phyloP scores from a whole-genome alignment of 2,113 vertebrate species.

The Zapornia atra region DNA sequence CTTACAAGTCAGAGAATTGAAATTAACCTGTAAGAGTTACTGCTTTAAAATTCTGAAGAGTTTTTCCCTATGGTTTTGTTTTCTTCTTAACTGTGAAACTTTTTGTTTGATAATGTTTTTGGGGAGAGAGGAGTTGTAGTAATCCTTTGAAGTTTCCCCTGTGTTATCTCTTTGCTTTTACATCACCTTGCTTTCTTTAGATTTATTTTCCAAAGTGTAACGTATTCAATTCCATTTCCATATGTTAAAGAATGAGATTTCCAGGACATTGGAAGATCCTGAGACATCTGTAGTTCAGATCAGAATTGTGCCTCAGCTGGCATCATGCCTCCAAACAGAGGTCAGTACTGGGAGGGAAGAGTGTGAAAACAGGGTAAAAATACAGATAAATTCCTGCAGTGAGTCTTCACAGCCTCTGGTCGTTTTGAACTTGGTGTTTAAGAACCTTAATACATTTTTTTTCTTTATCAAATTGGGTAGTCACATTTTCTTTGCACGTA shows the following conservation, averaged over 20 bases:
- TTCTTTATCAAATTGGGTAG: background rate
- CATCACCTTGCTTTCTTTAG: background rate
- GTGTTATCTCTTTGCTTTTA: background rate
- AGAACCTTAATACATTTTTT: background rate
- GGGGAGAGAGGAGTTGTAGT: background rate
- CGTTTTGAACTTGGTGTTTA: background rate
- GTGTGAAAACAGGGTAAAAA: background rate
- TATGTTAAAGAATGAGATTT: background rate
- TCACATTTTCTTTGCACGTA: accelerated
- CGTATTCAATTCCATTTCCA: background rate
- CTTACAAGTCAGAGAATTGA: background rate
- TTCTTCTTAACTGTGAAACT: background rate
- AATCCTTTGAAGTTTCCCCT: background rate
- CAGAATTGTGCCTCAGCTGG: background rate
- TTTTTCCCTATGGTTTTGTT: too few species aligned
- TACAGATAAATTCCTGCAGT: background rate
- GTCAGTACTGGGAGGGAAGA: background rate
- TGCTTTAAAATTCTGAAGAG: background rate
- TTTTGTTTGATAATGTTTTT: background rate
- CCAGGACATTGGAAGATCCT: background rate
- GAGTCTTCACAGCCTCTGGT: background rate
- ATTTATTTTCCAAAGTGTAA: background rate
- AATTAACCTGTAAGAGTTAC: background rate
- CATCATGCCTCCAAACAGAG: accelerated
- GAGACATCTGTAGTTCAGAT: background rate